These are phyloP conservation scores for Apodemus sylvaticus DNA, from an alignment of 2,113 vertebrate species.

Conservation along the genomic window DNA sequence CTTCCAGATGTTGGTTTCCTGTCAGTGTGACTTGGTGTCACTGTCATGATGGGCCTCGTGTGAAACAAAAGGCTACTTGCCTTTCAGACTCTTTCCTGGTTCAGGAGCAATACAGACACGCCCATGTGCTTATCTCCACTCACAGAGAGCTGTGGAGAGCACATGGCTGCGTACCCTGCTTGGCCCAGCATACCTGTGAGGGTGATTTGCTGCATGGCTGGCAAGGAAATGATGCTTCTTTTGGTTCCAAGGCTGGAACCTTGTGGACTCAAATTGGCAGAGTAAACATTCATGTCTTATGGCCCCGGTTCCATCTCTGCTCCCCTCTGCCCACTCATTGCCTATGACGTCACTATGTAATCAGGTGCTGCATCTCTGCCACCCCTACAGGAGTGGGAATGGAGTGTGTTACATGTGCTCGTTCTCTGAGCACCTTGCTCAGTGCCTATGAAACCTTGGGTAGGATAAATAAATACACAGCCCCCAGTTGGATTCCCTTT, in stretches of 20 bases:
- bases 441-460: background rate
- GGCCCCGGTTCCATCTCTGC: background rate
- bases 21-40: background rate
- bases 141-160: background rate
- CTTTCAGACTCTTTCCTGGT: background rate
- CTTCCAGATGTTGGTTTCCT: background rate
- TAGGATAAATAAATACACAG: background rate
- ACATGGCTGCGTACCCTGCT: background rate
- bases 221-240: background rate
- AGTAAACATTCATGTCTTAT: background rate
- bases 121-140: background rate
- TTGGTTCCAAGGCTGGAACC: background rate
- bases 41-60: background rate
- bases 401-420: background rate
- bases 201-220: background rate
- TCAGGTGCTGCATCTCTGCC: background rate
- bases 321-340: background rate
- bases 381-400: background rate
- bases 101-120: background rate
- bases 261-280: background rate
- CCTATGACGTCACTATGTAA: background rate
- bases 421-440: background rate
- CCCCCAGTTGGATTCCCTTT: too few relatives aligned
- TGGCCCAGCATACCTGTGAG: background rate
- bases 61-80: background rate